Conservation (phyloP, 2,888 invertebrate genomes). For the Melieria picta region DNA sequence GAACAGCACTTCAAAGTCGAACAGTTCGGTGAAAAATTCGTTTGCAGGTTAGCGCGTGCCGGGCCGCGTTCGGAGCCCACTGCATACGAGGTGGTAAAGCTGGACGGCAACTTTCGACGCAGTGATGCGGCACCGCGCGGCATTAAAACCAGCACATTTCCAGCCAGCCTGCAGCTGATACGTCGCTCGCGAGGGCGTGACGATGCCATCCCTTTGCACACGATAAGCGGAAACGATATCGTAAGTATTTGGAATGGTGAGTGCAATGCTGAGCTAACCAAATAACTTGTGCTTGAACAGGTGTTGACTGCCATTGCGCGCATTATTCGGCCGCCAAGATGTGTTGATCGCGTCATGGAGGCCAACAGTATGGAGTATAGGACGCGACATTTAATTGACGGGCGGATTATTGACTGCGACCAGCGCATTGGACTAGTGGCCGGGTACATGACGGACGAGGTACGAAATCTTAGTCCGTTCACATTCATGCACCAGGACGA, state of each 20-base stretch:
- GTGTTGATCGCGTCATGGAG: conserved; percentile 74
- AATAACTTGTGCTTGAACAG: conserved; percentile 19
- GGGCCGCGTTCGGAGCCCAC: conserved; percentile 78
- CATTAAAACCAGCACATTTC: conserved; percentile 65
- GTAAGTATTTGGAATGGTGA: conserved; percentile 55
- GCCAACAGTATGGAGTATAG: conserved; percentile 85
- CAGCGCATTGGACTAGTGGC: conserved; percentile 89
- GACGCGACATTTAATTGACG: conserved; percentile 88
- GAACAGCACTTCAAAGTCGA: background rate
- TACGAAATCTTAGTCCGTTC: conserved; percentile 88
- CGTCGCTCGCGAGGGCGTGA: conserved; percentile 69
- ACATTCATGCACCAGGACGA: conserved; percentile 91
- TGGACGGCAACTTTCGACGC: conserved; percentile 74
- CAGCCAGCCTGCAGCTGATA: conserved; percentile 64
- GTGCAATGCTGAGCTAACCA: background rate
- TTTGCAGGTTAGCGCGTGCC: conserved; percentile 70
- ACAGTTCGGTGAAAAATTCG: background rate
- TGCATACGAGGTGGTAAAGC: conserved; percentile 75
- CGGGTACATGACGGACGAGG: conserved; percentile 90
- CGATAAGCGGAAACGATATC: conserved; percentile 72
- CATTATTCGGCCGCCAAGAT: conserved; percentile 75
- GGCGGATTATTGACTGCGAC: conserved; percentile 89
- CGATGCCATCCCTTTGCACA: conserved; percentile 68
- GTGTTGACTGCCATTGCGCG: conserved; percentile 77
- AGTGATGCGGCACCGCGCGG: conserved; percentile 71